These are phyloP conservation scores for Drosophila murphyi DNA, from an alignment of 1,140 invertebrate species.

Conservation along the genomic window DNA sequence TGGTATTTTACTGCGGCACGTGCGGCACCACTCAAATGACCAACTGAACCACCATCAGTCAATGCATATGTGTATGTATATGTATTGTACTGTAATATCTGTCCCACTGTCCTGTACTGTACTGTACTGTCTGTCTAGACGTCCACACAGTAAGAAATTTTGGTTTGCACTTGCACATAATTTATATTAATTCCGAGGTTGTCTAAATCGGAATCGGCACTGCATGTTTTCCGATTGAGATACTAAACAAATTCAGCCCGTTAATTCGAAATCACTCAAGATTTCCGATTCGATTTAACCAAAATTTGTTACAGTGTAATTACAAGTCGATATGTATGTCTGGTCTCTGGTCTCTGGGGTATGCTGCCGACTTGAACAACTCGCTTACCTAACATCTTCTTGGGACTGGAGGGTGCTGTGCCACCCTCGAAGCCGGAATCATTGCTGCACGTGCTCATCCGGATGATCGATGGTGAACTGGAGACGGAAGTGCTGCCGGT, in stretches of 20 bases:
- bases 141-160: not conserved
- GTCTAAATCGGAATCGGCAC: no score
- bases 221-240: no score
- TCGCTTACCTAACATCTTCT: conserved; percentile 84
- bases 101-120: no score
- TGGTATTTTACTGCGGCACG: conserved; percentile 9
- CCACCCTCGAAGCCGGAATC: conserved; percentile 84
- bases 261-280: no score
- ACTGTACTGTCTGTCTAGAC: not conserved
- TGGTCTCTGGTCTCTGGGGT: not conserved
- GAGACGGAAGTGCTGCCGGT: conserved; percentile 19
- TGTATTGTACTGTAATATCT: not conserved
- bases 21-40: not conserved
- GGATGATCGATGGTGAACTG: conserved; percentile 70
- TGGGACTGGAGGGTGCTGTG: conserved; percentile 83
- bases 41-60: not conserved
- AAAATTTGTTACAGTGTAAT: no score
- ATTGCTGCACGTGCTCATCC: conserved; percentile 85
- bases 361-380: not conserved
- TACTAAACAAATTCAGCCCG: no score
- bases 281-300: no score
- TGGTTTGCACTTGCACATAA: no score
- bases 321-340: no score
- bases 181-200: no score
- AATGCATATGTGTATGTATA: not conserved